Base-by-base conservation (phyloP, 1,140 invertebrate genomes). In the Zophobas morio region DNA sequence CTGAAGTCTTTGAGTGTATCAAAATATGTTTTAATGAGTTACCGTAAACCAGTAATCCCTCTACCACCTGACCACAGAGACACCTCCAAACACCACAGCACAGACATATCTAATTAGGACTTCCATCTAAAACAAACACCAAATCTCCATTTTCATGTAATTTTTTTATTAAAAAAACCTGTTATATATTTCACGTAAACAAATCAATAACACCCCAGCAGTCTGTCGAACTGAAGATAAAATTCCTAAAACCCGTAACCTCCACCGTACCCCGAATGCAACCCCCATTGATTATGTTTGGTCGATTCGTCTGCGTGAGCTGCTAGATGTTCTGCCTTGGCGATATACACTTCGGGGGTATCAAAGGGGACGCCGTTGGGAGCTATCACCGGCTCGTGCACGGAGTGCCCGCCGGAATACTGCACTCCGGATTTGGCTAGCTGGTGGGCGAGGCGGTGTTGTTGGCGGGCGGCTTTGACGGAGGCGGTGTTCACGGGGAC, bases 391-490 rank as follows among this genome's bases (percentile, higher is more conserved):
- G 76, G 70, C 1, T 74, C 37, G 40, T 73, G 56, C 33, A 74
- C 8, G 20, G 70, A 71, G 36, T 78, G 49, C 32, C 63, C 75
- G 6, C 70, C 63, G n/a, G 37, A 39, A 40, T 71, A 36, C n/a
- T 20, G 37, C 4, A 46, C 49, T 36, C 49, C 47, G 4, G 70
- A n/a, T 51, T 57, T 74, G 20, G 72, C 73, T n/a, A 66, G 53
- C 8, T 66, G 60, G 6, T 77, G 72, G 6, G 88, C 88, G 6
- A 88, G 86, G 66, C 86, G 84, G 78, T 90, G 90, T 6, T 89
- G 88, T n/a, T 88, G 87, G 77, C 90, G 90, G 20, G 89, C 89
- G 77, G 88, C 88, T 73, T 88, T 88, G 1, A 91, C 90, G 76
- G 90, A 89, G 54, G 87, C 86, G 0, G 89, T 90, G 66, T 91